Percentiles rank a stretch among this genome's conserved stretches.
These are phyloP conservation scores for Cephus spinipes DNA, from an alignment of 2,888 invertebrate species.

Conservation along the genomic window DNA sequence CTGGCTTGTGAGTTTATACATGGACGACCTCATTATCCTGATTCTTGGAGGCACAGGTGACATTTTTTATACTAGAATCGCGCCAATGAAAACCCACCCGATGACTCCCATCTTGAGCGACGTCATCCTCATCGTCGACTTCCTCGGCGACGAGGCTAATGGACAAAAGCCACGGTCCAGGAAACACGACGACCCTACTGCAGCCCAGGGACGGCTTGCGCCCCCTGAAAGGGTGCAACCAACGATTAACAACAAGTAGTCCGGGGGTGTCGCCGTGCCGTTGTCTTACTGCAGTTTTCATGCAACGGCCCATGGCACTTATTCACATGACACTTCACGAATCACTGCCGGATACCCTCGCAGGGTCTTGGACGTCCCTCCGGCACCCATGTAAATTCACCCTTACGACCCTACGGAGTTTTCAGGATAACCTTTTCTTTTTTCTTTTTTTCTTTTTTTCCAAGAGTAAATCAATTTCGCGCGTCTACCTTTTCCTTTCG, in stretches of 20 bases:
- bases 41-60: slow-evolving; percentile 49
- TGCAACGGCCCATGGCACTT: neutral
- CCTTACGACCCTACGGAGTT: neutral
- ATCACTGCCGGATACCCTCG: neutral
- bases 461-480: neutral
- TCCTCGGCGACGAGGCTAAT: slow-evolving; percentile 52
- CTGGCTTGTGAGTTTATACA: slow-evolving; percentile 40
- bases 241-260: slow-evolving; percentile 56
- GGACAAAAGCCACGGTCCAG: slow-evolving; percentile 47
- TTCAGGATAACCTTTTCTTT: neutral
- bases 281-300: slow-evolving; percentile 47
- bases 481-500: neutral
- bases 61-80: slow-evolving; percentile 35
- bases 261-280: slow-evolving; percentile 52
- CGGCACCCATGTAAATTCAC: neutral
- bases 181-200: slow-evolving; percentile 25
- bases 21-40: slow-evolving; percentile 51
- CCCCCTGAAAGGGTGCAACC: slow-evolving; percentile 57
- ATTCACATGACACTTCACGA: neutral
- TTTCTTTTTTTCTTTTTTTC: neutral
- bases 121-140: slow-evolving; percentile 26
- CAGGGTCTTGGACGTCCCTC: neutral
- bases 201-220: slow-evolving; percentile 19
- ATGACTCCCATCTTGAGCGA: slow-evolving; percentile 14
- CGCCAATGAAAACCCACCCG: slow-evolving; percentile 15